phyloP scores from a whole-genome alignment of 2,797 vertebrate species.

The Scleropages formosus region DNA sequence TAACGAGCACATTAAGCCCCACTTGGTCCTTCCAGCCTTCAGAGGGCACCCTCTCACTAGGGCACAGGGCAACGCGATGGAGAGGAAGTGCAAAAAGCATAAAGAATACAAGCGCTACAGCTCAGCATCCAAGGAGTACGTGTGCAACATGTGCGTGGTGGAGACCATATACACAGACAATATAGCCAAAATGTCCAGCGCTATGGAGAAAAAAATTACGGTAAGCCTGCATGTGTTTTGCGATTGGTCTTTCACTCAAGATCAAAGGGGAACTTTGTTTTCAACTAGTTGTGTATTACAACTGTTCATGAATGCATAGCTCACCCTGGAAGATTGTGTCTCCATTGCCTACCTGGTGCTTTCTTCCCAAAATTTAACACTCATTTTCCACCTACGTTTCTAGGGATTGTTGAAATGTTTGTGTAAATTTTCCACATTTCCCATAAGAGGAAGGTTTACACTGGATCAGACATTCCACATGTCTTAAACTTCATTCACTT shows the following conservation, averaged over 20 bases:
- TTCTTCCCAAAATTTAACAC: no score
- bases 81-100: slow-evolving; percentile 53
- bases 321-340: no score
- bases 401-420: no score
- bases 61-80: slow-evolving; percentile 47
- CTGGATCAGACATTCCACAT: no score
- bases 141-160: slow-evolving; percentile 58
- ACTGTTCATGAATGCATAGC: no score
- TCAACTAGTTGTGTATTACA: no score
- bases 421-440: no score
- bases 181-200: neutral
- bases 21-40: slow-evolving; percentile 52
- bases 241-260: slow-evolving; percentile 37
- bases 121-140: slow-evolving; percentile 47
- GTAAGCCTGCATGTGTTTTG: neutral
- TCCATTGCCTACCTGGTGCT: no score
- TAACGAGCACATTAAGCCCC: slow-evolving; percentile 48
- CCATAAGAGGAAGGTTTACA: no score
- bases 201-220: slow-evolving; percentile 45
- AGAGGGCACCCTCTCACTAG: slow-evolving; percentile 54
- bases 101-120: slow-evolving; percentile 58
- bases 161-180: slow-evolving; percentile 40
- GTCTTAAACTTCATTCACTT: no score
- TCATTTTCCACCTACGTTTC: no score
- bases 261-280: slow-evolving; percentile 22